Evolutionary conservation across 2,888 invertebrate species (phyloP).

Genomic region (Tetheella fluctuosa): DNA sequence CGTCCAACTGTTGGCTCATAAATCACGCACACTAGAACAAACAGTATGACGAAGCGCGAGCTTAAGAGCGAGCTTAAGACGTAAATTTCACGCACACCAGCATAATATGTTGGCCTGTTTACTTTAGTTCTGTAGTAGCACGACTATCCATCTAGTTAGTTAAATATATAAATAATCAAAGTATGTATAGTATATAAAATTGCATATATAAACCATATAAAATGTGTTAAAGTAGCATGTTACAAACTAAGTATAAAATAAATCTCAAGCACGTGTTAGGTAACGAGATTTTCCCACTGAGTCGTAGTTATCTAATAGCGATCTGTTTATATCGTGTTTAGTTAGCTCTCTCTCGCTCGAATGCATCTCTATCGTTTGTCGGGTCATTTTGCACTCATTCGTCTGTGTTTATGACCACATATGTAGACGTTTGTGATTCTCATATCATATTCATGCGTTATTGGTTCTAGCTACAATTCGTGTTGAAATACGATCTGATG

Average conservation of each 20-base stretch:
- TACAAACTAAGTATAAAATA: conserved; percentile 3
- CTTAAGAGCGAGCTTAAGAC: no score
- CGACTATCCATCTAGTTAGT: no score
- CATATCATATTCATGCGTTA: background rate
- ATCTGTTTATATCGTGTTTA: conserved; percentile 19
- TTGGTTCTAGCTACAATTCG: background rate
- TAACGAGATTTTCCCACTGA: conserved; percentile 24
- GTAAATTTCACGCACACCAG: no score
- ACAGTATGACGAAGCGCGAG: no score
- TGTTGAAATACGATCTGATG: background rate
- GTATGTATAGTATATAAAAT: no score
- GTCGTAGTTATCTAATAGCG: conserved; percentile 34
- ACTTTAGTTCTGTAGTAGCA: no score
- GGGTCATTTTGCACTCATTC: conserved; percentile 28
- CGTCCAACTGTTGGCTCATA: no score
- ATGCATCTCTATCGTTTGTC: conserved; percentile 39
- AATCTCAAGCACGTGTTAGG: conserved; percentile 5
- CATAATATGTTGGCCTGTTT: no score
- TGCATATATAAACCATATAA: background rate
- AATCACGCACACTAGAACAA: no score
- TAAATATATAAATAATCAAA: no score
- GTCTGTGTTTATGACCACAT: conserved; percentile 29
- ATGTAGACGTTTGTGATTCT: conserved; percentile 15
- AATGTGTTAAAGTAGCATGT: background rate
- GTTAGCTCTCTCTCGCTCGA: conserved; percentile 22